These are phyloP conservation scores for Bovichtus diacanthus DNA, from an alignment of 2,797 vertebrate species.

Conservation along the genomic window DNA sequence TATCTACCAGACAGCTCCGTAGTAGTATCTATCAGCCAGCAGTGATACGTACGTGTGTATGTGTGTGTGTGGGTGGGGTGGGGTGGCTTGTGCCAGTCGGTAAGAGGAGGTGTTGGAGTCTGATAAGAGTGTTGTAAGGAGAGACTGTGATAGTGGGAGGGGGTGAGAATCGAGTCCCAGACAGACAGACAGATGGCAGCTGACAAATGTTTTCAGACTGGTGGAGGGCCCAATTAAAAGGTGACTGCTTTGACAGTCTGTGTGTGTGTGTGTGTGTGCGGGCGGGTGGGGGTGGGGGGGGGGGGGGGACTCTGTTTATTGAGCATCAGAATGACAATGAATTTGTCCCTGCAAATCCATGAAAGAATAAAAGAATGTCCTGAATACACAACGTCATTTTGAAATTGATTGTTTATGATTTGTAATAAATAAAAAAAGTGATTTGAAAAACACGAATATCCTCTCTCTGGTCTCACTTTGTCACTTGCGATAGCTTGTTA, in stretches of 20 bases:
- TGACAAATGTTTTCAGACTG: conserved; percentile 84
- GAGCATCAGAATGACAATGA: conserved; percentile 39
- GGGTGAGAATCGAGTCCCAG: conserved; percentile 61
- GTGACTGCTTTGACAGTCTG: conserved; percentile 79
- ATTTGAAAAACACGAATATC: conserved; percentile 43
- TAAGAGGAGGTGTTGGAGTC: conserved; percentile 77
- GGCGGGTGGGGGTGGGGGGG: conserved; percentile 38
- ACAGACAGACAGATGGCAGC: conserved; percentile 86
- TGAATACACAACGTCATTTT: conserved; percentile 68
- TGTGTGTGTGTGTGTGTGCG: conserved; percentile 50
- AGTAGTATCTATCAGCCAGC: conserved; percentile 46
- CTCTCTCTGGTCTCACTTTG: conserved; percentile 54
- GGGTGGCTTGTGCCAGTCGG: conserved; percentile 55
- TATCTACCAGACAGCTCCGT: conserved; percentile 32
- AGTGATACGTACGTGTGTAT: conserved; percentile 35
- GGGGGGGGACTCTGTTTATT: conserved; percentile 36
- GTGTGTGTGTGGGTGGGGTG: conserved; percentile 22
- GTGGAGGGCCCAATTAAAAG: conserved; percentile 77
- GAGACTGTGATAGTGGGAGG: conserved; percentile 44
- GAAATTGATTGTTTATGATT: conserved; percentile 70
- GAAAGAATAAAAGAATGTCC: conserved; percentile 61
- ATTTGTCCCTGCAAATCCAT: conserved; percentile 50
- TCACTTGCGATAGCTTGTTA: conserved; percentile 41
- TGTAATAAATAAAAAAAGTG: conserved; percentile 78
- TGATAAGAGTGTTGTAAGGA: conserved; percentile 80